Conservation (phyloP, 2,888 invertebrate genomes). For the Athrips mouffetella region DNA sequence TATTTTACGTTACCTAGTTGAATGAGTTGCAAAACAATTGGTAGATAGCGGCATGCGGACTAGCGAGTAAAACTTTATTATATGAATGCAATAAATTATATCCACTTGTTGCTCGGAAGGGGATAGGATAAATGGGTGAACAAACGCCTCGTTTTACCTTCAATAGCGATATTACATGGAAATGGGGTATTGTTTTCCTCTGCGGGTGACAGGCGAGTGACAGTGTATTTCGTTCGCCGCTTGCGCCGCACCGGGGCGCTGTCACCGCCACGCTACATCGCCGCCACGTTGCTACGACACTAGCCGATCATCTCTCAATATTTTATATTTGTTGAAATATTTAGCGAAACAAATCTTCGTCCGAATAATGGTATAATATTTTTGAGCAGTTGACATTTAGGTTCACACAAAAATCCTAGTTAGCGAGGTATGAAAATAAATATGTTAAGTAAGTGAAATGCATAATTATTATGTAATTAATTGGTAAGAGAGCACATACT, state of each 20-base stretch:
- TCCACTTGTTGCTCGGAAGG: constrained; percentile 35
- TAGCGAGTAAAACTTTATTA: no score
- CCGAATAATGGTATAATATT: no score
- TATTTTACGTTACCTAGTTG: no score
- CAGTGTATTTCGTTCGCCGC: constrained; percentile 55
- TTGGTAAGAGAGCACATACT: no score
- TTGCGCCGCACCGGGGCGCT: constrained; percentile 48
- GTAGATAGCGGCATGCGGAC: no score
- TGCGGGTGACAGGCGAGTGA: constrained; percentile 54
- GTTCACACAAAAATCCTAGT: no score
- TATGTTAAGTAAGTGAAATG: neutral
- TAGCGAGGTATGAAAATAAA: no score
- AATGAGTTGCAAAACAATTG: no score
- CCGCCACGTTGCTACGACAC: neutral
- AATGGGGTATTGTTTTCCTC: constrained; percentile 62
- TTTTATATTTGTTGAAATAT: no score
- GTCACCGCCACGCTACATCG: constrained; percentile 54
- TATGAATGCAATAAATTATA: constrained; percentile 14
- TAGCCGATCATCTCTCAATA: constrained; percentile 1
- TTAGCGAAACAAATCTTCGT: no score
- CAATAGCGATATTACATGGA: constrained; percentile 64
- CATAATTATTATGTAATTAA: no score
- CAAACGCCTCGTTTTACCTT: constrained; percentile 57
- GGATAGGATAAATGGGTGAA: constrained; percentile 38
- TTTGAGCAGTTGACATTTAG: no score